phyloP scores from a whole-genome alignment of 2,113 vertebrate species.

The Antechinus stuartii region DNA sequence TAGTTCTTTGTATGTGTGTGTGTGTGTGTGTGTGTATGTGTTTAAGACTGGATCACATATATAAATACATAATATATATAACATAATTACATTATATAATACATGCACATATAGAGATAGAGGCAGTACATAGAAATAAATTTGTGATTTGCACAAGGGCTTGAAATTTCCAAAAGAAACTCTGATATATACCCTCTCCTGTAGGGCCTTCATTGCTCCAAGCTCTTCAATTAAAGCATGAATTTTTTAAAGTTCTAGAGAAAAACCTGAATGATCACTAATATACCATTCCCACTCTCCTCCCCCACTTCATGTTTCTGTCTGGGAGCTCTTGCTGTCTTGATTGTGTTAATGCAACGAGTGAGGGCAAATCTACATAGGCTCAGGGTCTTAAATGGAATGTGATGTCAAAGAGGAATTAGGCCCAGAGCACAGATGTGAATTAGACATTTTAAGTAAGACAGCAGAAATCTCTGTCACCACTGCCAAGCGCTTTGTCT shows the following conservation, averaged over 20 bases:
- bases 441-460: not conserved
- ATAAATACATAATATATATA: too few species aligned
- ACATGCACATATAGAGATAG: too few species aligned
- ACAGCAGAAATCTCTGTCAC: not conserved
- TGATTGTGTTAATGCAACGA: not conserved
- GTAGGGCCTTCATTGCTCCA: not conserved
- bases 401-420: conserved; percentile 11
- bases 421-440: not conserved
- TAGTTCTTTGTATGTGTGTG: not conserved
- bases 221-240: not conserved
- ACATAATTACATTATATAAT: too few species aligned
- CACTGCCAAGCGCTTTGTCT: not conserved
- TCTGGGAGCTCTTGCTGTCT: not conserved
- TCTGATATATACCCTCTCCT: not conserved
- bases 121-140: not conserved
- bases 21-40: too few species aligned
- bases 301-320: not conserved
- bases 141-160: not conserved
- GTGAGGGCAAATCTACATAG: not conserved
- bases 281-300: not conserved
- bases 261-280: not conserved
- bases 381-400: conserved; percentile 22
- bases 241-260: not conserved
- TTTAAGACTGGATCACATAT: too few species aligned
- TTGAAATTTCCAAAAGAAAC: not conserved